Evolutionary conservation across 1,140 invertebrate species (phyloP), one percentile per base, ranked within the genome.

Genomic region (Papilio glaucus): DNA sequence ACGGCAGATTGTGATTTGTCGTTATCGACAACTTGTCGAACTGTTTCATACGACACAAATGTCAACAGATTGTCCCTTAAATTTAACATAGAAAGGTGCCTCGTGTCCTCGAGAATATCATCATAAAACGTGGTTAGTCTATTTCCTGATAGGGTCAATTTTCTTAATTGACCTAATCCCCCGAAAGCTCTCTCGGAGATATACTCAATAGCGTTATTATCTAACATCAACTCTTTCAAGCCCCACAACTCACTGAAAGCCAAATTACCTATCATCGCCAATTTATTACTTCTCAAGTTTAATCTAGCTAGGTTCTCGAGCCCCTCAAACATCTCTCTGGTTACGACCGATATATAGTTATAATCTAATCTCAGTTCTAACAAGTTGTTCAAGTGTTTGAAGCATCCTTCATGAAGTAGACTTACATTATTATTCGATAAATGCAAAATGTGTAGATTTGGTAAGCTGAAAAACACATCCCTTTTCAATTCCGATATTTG

Each of bases 211-310:
- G 94, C 93, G 87, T 97, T 97, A 73, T 95, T 94, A 82, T 96
- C 96, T 71, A 98, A 86, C 74, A 96, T 94, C 74, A 98, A 93
- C 72, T 97, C 96, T 76, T 95, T 94, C 4, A 98, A 82, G 70
- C 88, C 95, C 95, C 82, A 95, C 82, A 97, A 92, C 79, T 97
- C 96, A 3, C 95, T 94, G 87, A 98, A 98, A 13, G 95, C 95
- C 42, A 95, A 94, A 61, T 96, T 96, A 3, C 95, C 96, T 42
- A 97, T 94, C 86, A 96, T 96, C 29, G 95, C 94, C 65, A 97
- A 93, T 72, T 94, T 93, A 86, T 97, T 97, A 38, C 93, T 93
- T 8, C 95, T 94, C 68, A 97, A 89, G 78, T 97, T 95, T 9
- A 97, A 93, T 49, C 94, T 90, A 42, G 94, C 94, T 18, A 97